Evolutionary conservation across 2,797 vertebrate genomes (phyloP).

Genomic region (Cossypha dichroa): DNA sequence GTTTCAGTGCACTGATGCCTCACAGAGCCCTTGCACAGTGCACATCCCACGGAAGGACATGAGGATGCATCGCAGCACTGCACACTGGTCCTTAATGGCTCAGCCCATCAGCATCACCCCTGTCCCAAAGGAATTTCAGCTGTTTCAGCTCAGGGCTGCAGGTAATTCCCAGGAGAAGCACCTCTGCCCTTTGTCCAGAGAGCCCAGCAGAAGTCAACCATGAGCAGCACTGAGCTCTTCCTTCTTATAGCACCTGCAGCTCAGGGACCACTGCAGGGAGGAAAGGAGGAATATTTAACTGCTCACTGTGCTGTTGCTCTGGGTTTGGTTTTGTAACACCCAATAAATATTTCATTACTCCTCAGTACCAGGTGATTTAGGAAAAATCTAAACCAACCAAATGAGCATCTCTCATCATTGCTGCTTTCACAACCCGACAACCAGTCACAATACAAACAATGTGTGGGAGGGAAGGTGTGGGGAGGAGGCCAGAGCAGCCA

Average conservation of each 20-base stretch:
- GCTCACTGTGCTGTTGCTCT: slow-evolving; percentile 18
- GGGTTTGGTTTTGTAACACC: slow-evolving; percentile 59
- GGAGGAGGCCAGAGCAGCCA: fast-evolving
- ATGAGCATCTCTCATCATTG: neutral
- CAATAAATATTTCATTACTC: slow-evolving; percentile 67
- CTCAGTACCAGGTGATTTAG: slow-evolving; percentile 48
- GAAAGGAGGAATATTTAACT: slow-evolving; percentile 48
- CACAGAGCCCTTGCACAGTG: neutral
- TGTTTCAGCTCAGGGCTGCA: neutral
- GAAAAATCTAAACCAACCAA: slow-evolving; percentile 26
- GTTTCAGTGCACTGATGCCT: neutral
- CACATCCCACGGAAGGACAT: neutral
- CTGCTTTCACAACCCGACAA: neutral
- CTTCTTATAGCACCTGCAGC: neutral
- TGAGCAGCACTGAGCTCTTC: neutral
- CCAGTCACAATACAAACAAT: fast-evolving
- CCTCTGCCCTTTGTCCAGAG: neutral
- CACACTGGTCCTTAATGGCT: neutral
- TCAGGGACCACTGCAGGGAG: neutral
- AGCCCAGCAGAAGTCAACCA: neutral
- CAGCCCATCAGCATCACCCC: neutral
- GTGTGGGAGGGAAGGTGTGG: neutral
- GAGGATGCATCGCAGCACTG: fast-evolving
- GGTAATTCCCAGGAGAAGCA: neutral
- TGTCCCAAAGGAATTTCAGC: fast-evolving